A percentile compares a stretch with the other conserved stretches of the same genome.
These are phyloP conservation scores for Clavelina lepadiformis DNA, from an alignment of 23 tunicate species.

Conservation along the genomic window DNA sequence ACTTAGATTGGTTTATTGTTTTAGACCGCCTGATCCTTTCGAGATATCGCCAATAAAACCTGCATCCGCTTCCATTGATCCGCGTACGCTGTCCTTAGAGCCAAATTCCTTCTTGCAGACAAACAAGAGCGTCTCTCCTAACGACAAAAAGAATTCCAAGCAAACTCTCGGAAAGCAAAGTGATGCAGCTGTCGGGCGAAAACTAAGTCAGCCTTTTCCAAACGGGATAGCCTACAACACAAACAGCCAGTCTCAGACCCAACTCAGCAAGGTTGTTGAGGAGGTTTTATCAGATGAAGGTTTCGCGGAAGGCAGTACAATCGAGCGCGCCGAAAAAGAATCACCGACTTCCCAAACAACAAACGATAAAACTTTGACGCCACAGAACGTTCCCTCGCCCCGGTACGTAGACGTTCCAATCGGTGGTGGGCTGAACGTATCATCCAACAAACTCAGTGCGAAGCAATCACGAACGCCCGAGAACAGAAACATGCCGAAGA, in stretches of 20 bases:
- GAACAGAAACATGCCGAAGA: slow-evolving; percentile 8
- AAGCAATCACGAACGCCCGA: neutral
- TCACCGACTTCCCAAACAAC: neutral
- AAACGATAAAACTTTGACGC: no score
- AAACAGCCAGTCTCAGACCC: neutral
- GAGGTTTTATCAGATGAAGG: slow-evolving; percentile 68
- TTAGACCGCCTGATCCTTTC: no score
- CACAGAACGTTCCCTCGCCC: no score
- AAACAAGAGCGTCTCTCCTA: slow-evolving; percentile 3
- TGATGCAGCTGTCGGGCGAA: slow-evolving; percentile 57
- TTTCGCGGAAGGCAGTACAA: slow-evolving; percentile 68
- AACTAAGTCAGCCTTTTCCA: slow-evolving; percentile 68
- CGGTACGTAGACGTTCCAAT: no score
- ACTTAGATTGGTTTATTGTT: no score
- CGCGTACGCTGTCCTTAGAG: slow-evolving; percentile 66
- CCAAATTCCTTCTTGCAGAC: slow-evolving; percentile 40
- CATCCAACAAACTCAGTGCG: slow-evolving; percentile 40
- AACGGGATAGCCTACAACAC: slow-evolving; percentile 25
- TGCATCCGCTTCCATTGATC: slow-evolving; percentile 52
- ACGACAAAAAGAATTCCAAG: slow-evolving; percentile 15
- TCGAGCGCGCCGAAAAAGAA: slow-evolving; percentile 44
- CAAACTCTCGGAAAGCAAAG: slow-evolving; percentile 30
- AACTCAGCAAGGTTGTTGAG: slow-evolving; percentile 15
- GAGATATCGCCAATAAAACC: slow-evolving; percentile 21
- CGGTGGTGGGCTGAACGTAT: no score